Evolutionary conservation across 2,797 vertebrate species (phyloP).

Genomic region (Pygocentrus nattereri): DNA sequence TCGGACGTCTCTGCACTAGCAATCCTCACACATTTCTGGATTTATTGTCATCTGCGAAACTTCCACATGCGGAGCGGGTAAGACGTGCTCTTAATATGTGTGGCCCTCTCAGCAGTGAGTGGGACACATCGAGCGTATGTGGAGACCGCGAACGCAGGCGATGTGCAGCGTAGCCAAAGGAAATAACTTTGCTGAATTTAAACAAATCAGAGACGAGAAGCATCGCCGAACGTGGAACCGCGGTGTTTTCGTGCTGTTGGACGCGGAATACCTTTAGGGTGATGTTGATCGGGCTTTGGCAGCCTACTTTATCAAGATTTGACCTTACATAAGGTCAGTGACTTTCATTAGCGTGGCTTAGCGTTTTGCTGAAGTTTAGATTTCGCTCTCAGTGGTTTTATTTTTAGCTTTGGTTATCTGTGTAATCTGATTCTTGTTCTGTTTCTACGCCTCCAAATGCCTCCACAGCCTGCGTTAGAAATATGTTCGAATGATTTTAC

Average conservation of each 20-base stretch:
- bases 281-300: background rate
- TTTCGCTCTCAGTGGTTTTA: background rate
- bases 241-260: background rate
- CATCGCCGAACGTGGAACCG: background rate
- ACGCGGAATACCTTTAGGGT: background rate
- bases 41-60: slow-evolving; percentile 32
- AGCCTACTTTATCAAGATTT: background rate
- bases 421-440: too few species aligned
- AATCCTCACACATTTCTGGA: slow-evolving; percentile 34
- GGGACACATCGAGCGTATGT: background rate
- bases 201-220: background rate
- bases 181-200: slow-evolving; percentile 35
- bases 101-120: background rate
- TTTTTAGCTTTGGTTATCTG: background rate
- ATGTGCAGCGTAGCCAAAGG: slow-evolving; percentile 42
- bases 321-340: background rate
- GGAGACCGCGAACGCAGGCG: slow-evolving; percentile 7
- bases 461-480: background rate
- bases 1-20: background rate
- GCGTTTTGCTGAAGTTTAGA: background rate
- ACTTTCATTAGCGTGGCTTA: background rate
- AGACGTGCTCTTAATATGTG: background rate
- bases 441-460: too few species aligned
- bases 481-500: background rate
- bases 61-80: background rate